Conservation (phyloP, 1,140 invertebrate genomes). For the Megalonaias nervosa region DNA sequence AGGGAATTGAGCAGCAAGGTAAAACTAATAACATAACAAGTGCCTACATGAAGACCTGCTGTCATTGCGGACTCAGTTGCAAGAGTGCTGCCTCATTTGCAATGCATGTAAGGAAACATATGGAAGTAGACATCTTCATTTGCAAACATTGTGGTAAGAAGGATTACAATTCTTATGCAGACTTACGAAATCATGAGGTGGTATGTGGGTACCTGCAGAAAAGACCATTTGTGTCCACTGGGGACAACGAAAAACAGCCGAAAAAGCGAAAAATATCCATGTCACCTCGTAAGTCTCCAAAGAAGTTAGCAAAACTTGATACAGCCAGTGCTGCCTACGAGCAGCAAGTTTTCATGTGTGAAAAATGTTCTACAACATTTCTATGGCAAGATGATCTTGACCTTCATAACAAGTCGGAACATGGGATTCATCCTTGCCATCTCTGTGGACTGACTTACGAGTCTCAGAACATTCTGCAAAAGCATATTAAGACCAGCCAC, state of each 20-base stretch:
- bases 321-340: too few relatives aligned
- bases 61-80: not conserved
- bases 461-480: constrained; percentile 42
- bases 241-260: constrained; percentile 10
- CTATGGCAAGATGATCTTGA: constrained; percentile 29
- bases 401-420: constrained; percentile 43
- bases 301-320: too few relatives aligned
- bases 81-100: not conserved
- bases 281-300: too few relatives aligned
- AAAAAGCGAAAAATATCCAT: too few relatives aligned
- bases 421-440: constrained; percentile 56
- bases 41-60: not conserved
- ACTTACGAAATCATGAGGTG: constrained; percentile 41
- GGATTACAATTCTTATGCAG: constrained; percentile 29
- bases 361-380: constrained; percentile 42
- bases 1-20: not conserved
- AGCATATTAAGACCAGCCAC: constrained; percentile 55
- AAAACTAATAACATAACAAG: not conserved
- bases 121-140: constrained; percentile 26
- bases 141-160: constrained; percentile 33
- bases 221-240: constrained; percentile 31
- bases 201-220: constrained; percentile 15
- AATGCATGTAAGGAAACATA: constrained; percentile 38
- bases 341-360: constrained; percentile 24
- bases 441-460: constrained; percentile 63